Base-by-base conservation (phyloP, 2,888 invertebrate genomes). In the Tethea ocularis region DNA sequence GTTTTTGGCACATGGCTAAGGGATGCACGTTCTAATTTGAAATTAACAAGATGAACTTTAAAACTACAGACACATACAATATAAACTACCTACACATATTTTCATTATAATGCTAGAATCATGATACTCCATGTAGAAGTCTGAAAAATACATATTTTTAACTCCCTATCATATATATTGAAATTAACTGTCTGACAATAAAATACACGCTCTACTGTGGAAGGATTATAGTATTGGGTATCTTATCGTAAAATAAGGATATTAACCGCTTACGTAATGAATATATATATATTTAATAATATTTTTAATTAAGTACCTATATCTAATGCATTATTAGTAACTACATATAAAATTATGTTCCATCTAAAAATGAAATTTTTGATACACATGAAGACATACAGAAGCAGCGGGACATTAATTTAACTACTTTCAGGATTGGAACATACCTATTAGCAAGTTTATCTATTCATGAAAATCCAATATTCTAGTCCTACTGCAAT, bases 61-160 rank as follows among this genome's bases (percentile, higher is more conserved):
- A 54, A n/a, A 33, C 17, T 36, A 33, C 29, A 20, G n/a, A 52
- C 17, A 15, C 3, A n/a, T n/a, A n/a, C n/a, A n/a, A n/a, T 20
- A 54, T 20, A n/a, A 33, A 15, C 17, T 29, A n/a, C n/a, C 13
- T 54, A 33, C 1, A 20, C 7, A 54, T 22, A 36, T 54, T 41
- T 26, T 56, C 57, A 62, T 60, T 57, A 36, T 22, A 58, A 54
- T 53, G 63, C 71, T 71, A 71, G 62, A 67, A 71, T 82, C 60
- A 63, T 46, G 26, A 62, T 52, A 57, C 8, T 29, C 13, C 65
- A 59, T 46, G 33, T 33, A 51, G 20, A 46, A 46, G 17, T 46
- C 38, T 20, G 7, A 20, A 8, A 46, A 46, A 46, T 17, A 17
- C 1, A 41, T 41, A 17, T 15, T 4, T 17, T 7, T 6, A 26